Evolutionary conservation across 2,888 invertebrate species (phyloP).

Genomic region (Callimorpha dominula): DNA sequence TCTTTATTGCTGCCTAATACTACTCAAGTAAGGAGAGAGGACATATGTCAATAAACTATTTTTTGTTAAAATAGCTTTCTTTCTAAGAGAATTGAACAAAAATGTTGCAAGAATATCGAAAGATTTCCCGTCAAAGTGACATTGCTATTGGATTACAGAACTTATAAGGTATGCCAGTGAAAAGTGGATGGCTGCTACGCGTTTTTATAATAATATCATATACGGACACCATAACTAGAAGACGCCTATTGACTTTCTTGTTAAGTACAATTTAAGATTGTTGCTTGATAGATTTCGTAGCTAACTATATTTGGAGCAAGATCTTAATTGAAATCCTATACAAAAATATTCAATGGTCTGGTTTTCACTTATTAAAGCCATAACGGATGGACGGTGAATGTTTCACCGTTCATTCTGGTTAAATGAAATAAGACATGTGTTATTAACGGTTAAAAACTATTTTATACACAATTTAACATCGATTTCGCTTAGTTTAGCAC

Average conservation of each 20-base stretch:
- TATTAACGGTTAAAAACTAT: constrained; percentile 1
- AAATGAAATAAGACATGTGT: constrained; percentile 3
- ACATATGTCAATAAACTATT: constrained; percentile 23
- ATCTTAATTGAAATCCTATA: constrained; percentile 47
- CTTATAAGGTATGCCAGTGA: constrained; percentile 78
- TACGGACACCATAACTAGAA: constrained; percentile 73
- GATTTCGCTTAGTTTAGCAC: neutral
- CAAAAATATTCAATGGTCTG: constrained; percentile 30
- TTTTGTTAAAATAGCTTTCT: constrained; percentile 43
- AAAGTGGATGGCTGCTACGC: constrained; percentile 68
- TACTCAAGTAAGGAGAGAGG: constrained; percentile 1
- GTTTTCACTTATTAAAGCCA: constrained; percentile 39
- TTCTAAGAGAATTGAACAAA: constrained; percentile 47
- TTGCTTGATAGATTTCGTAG: constrained; percentile 43
- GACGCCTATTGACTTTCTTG: constrained; percentile 74
- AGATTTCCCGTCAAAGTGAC: constrained; percentile 72
- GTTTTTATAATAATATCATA: constrained; percentile 81
- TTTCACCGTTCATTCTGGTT: constrained; percentile 22
- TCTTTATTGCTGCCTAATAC: neutral
- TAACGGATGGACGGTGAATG: constrained; percentile 41
- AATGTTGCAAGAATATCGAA: constrained; percentile 47
- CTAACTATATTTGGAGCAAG: constrained; percentile 43
- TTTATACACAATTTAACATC: neutral
- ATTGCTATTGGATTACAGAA: constrained; percentile 67
- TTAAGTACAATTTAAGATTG: constrained; percentile 48